Evolutionary conservation across 2,113 vertebrate species (phyloP).

Genomic region (Bungarus multicinctus): DNA sequence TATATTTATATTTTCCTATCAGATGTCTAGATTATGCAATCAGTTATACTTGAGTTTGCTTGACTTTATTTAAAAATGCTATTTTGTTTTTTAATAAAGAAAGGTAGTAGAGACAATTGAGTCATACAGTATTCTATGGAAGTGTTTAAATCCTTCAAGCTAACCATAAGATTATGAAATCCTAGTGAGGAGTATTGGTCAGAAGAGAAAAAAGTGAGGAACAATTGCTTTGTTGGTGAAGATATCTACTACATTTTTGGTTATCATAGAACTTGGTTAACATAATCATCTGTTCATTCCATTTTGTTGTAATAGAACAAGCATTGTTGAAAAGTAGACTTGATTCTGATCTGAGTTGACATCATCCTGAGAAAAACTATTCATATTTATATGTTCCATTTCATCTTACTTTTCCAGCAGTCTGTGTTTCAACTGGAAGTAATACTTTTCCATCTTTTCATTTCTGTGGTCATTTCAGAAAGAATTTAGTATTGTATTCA

Average conservation of each 20-base stretch:
- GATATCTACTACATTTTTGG: not conserved
- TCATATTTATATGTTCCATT: not conserved
- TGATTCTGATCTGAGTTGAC: too few relatives aligned
- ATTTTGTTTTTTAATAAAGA: not conserved
- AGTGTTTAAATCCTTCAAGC: not conserved
- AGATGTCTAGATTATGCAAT: not conserved
- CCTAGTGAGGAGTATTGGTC: not conserved
- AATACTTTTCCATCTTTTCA: not conserved
- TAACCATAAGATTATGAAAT: not conserved
- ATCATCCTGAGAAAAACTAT: not conserved
- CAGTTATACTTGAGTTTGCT: not conserved
- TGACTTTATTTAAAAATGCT: not conserved
- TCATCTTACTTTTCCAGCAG: not conserved
- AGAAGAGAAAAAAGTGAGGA: not conserved
- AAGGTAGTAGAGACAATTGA: not conserved
- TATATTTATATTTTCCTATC: not conserved
- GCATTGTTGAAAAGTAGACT: not conserved
- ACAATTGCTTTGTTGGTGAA: not conserved
- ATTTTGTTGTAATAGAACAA: not conserved
- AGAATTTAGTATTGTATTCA: not conserved
- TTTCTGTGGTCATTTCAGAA: not conserved
- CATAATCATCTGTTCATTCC: not conserved
- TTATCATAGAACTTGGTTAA: not conserved
- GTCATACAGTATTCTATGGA: not conserved
- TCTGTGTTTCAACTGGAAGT: not conserved